Evolutionary conservation across 2,888 invertebrate species (phyloP), one percentile per base, ranked within the genome.

Genomic region (Yponomeuta evonymella): DNA sequence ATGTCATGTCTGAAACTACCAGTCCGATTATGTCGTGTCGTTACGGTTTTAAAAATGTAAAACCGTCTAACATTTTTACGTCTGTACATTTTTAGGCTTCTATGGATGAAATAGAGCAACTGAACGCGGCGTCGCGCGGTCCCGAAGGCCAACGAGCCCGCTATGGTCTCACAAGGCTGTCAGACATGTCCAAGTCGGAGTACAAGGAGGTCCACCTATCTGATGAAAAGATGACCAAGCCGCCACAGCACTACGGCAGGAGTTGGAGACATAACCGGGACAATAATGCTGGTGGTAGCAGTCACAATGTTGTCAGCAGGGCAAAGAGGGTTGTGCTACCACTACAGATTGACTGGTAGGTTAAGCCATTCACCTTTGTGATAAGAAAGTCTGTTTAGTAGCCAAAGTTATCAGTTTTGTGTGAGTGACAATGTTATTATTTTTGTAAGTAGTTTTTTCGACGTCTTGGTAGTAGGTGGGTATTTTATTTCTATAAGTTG

Each of bases 171-270:
- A 95, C 94, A 1, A 88, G 88, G 71, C 93, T 94, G 73, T 94
- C 95, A 5, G 95, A 95, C 76, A 87, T 95, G 84, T 94, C 94
- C 8, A 90, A 92, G 75, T 83, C 90, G 9, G 95, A 95, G 80
- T 95, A 94, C 77, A 84, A 83, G 78, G 87, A 90, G 1, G 76
- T 89, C 29, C 92, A 93, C 73, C 78, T 92, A 1, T 86, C 90
- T 2, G 91, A 91, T 74, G 90, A 91, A 71, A 82, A 75, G 71
- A 70, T 80, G n/a, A 62, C 72, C 9, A 84, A 82, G 71, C 70
- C 79, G 12, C 80, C 83, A 2, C 72, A 73, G 0, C 9, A 74
- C 15, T 83, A 81, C 77, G 93, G 79, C 5, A 85, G 77, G 67
- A 82, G 78, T 73, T 84, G 84, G 84, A 76, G 71, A 75, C 82